Evolutionary conservation across 2,113 vertebrate species (phyloP), one percentile per base, ranked within the genome.

Genomic region (Paradisaea rubra): DNA sequence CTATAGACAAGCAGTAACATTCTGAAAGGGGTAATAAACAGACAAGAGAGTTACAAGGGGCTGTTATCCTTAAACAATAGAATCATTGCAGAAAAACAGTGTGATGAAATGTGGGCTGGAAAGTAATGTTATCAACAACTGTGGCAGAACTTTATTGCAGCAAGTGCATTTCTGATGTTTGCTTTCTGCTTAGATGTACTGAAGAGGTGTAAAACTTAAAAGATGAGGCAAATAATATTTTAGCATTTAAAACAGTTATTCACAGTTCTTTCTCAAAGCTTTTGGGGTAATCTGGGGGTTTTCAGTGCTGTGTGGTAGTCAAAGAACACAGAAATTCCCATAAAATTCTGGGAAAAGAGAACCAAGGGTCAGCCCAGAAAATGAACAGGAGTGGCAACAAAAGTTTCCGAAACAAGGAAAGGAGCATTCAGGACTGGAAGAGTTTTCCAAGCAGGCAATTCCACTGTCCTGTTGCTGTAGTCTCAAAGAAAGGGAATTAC

Each of bases 11-110:
- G 17, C 3, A 72, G 7, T 8, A 49, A 14, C 6, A 15, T 18
- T 53, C 23, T 59, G 59, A 33, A 24, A 63, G 8, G 11, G 22
- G 0, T 22, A 17, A 28, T 31, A 22, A 59, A 24, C 15, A 65
- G 25, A 42, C 8, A 53, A 20, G 4, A 24, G 1, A 8, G 1
- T 42, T 39, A 41, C 10, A 49, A 70, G 4, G 4, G 4, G 1
- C 14, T 52, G 22, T 86, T 45, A 11, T 41, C 15, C 63, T 49
- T 47, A 25, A 72, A 64, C 0, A 1, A 17, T 15, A 37, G 41
- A 77, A 57, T 33, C 1, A 35, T 63, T 63, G 39, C 12, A 50
- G 28, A 66, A 79, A 82, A 74, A 2, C 5, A 19, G 2, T 45
- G 63, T 47, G 39, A n/a, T 30, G 10, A 81, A 70, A 63, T 45